A percentile compares a stretch with the other conserved stretches of the same genome.
Evolutionary conservation across 2,888 invertebrate species (phyloP).

Genomic region (Taphrorychus bicolor): DNA sequence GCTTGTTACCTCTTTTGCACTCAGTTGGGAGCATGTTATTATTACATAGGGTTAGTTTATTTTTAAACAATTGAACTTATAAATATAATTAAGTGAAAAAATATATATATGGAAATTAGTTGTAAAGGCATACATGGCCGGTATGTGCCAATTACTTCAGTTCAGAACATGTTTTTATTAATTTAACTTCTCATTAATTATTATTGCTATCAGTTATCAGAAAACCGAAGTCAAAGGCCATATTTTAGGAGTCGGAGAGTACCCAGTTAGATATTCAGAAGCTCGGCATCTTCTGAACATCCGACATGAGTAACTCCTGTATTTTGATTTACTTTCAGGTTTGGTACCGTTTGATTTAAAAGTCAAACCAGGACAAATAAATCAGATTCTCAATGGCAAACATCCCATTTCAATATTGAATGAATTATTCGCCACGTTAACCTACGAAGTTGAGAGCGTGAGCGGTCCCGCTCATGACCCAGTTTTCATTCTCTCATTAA

Average conservation of each 20-base stretch:
- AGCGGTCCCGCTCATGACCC: constrained; percentile 90
- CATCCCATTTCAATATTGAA: constrained; percentile 82
- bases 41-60: too few species aligned
- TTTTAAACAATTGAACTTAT: too few species aligned
- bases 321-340: constrained; percentile 29
- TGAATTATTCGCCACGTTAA: constrained; percentile 77
- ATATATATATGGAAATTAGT: too few species aligned
- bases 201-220: too few species aligned
- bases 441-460: constrained; percentile 79
- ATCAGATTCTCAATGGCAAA: constrained; percentile 27
- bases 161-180: too few species aligned
- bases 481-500: constrained; percentile 84
- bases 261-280: not conserved
- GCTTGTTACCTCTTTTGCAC: too few species aligned
- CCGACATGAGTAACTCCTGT: not conserved
- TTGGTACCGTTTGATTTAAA: constrained; percentile 12
- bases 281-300: not conserved
- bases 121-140: too few species aligned
- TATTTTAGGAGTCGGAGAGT: not conserved
- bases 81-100: too few species aligned
- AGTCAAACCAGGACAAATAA: constrained; percentile 24
- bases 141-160: too few species aligned
- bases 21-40: too few species aligned
- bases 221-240: too few species aligned
- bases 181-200: too few species aligned